phyloP scores from a whole-genome alignment of 2,797 vertebrate genomes.

The Brotula barbata region DNA sequence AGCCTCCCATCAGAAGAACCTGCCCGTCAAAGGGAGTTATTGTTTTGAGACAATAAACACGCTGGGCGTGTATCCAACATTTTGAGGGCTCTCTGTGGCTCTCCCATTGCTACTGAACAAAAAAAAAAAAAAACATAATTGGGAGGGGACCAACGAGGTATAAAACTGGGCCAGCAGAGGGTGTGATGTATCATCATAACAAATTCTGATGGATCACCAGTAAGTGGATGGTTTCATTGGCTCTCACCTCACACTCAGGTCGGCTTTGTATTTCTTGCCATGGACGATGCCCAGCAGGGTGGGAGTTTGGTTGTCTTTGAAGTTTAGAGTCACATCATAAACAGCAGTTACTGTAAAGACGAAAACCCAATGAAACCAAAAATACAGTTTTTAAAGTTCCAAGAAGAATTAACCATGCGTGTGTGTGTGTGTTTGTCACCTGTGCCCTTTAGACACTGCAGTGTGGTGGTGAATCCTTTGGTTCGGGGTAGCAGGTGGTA shows the following conservation, averaged over 20 bases:
- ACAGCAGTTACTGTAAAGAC: conserved; percentile 86
- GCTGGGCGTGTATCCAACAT: conserved; percentile 41
- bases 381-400: background rate
- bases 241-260: conserved; percentile 91
- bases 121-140: conserved; percentile 29
- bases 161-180: conserved; percentile 17
- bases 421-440: conserved; percentile 69
- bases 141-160: conserved; percentile 25
- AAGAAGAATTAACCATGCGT: background rate
- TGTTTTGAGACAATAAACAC: conserved; percentile 22
- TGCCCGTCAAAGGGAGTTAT: conserved; percentile 14
- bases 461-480: conserved; percentile 97
- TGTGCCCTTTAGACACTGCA: conserved; percentile 95
- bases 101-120: conserved; percentile 28
- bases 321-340: conserved; percentile 97
- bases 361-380: background rate
- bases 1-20: conserved; percentile 4
- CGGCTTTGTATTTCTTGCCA: conserved; percentile 94
- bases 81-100: background rate
- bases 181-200: conserved; percentile 8
- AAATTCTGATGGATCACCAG: conserved; percentile 9
- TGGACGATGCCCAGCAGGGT: conserved; percentile 94
- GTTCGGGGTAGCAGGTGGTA: conserved; percentile 95
- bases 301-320: conserved; percentile 93
- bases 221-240: background rate